Conservation (phyloP, 2,888 invertebrate genomes). For the Folsomia manolachei region DNA sequence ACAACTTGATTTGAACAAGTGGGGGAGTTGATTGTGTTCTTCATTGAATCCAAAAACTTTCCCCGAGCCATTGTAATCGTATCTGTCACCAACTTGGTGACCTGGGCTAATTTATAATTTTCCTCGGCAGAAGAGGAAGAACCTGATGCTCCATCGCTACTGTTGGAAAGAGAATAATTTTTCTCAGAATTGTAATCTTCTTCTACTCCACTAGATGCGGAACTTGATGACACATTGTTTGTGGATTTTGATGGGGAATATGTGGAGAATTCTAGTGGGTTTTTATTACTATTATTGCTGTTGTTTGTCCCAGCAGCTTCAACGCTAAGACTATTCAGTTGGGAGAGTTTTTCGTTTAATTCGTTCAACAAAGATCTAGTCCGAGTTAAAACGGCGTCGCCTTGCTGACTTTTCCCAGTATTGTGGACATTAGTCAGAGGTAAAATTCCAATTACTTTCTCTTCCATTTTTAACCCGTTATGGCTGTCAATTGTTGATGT, state of each 20-base stretch:
- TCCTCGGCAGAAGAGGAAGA: constrained; percentile 33
- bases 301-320: background rate
- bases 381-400: constrained; percentile 35
- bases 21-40: constrained; percentile 26
- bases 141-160: constrained; percentile 24
- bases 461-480: background rate
- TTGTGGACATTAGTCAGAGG: background rate
- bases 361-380: constrained; percentile 46
- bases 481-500: background rate
- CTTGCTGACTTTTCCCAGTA: background rate
- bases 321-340: constrained; percentile 35
- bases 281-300: background rate
- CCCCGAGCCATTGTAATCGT: constrained; percentile 50
- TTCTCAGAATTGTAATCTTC: constrained; percentile 51
- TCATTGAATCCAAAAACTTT: constrained; percentile 50
- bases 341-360: constrained; percentile 48
- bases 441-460: background rate
- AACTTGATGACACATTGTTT: constrained; percentile 31
- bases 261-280: constrained; percentile 37
- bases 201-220: constrained; percentile 48
- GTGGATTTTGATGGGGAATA: constrained; percentile 43
- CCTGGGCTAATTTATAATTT: constrained; percentile 40
- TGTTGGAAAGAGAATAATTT: constrained; percentile 45
- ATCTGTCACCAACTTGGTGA: constrained; percentile 41
- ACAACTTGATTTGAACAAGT: background rate